A percentile compares a stretch with the other conserved stretches of the same genome.
Evolutionary conservation across 2,113 vertebrate genomes (phyloP).

Genomic region (Coturnix japonica): DNA sequence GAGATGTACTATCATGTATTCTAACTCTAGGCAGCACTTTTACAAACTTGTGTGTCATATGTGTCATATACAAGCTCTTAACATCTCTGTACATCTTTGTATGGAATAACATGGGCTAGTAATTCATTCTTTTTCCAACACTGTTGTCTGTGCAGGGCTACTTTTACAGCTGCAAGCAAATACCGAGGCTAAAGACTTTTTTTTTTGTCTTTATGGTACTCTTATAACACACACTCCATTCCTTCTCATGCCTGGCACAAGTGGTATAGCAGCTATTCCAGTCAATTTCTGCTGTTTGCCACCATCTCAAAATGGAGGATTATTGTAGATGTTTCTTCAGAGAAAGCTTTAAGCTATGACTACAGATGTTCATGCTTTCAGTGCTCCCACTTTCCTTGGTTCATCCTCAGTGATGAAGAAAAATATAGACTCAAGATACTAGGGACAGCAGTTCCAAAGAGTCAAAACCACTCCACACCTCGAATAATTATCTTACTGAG

Average conservation of each 20-base stretch:
- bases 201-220: not conserved
- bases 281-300: not conserved
- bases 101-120: not conserved
- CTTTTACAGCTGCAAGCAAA: not conserved
- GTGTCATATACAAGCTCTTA: not conserved
- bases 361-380: not conserved
- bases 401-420: not conserved
- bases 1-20: not conserved
- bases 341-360: not conserved
- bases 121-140: not conserved
- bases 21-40: conserved; percentile 7
- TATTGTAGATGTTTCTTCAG: not conserved
- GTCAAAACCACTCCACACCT: not conserved
- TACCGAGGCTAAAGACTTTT: not conserved
- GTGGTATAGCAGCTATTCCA: not conserved
- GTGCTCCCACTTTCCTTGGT: not conserved
- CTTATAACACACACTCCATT: not conserved
- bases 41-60: not conserved
- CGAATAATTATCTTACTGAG: not conserved
- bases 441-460: not conserved
- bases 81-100: not conserved
- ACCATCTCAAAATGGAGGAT: not conserved
- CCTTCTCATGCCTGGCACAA: not conserved
- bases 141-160: not conserved
- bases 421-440: not conserved